Percentiles rank a stretch among this genome's conserved stretches.
Conservation (phyloP, 37 sponge, comb jelly and placozoan genomes). For the Eunapius fragilis region DNA sequence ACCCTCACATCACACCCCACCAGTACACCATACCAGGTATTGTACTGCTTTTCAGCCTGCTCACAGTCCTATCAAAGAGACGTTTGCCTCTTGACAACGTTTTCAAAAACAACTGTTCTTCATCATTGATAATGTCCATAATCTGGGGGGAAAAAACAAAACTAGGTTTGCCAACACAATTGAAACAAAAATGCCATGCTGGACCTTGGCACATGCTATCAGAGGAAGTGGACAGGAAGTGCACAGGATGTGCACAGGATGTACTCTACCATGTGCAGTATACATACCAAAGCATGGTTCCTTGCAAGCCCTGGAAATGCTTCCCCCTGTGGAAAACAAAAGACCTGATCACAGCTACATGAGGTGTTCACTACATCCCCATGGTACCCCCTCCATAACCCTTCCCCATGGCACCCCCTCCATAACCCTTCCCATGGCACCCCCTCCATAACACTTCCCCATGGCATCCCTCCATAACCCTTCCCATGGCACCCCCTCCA, state of each 20-base stretch:
- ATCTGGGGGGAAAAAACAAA: slow-evolving; percentile 14
- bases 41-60: slow-evolving; percentile 29
- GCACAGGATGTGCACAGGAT: neutral
- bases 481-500: too few relatives aligned
- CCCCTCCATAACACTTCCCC: too few relatives aligned
- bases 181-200: neutral
- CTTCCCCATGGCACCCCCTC: too few relatives aligned
- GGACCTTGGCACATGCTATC: neutral
- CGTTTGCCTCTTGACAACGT: slow-evolving; percentile 68
- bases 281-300: slow-evolving; percentile 52
- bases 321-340: slow-evolving; percentile 50
- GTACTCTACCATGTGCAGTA: neutral
- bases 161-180: neutral
- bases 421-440: too few relatives aligned
- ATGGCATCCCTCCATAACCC: too few relatives aligned
- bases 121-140: slow-evolving; percentile 87
- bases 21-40: slow-evolving; percentile 70
- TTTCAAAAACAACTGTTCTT: slow-evolving; percentile 84
- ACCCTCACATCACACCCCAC: neutral
- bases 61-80: slow-evolving; percentile 64
- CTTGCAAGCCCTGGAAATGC: slow-evolving; percentile 82
- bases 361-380: too few relatives aligned
- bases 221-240: too few relatives aligned
- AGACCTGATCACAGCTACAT: too few relatives aligned
- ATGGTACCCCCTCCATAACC: too few relatives aligned